Conservation (phyloP, 2,797 vertebrate species). For the Siniperca undulata region DNA sequence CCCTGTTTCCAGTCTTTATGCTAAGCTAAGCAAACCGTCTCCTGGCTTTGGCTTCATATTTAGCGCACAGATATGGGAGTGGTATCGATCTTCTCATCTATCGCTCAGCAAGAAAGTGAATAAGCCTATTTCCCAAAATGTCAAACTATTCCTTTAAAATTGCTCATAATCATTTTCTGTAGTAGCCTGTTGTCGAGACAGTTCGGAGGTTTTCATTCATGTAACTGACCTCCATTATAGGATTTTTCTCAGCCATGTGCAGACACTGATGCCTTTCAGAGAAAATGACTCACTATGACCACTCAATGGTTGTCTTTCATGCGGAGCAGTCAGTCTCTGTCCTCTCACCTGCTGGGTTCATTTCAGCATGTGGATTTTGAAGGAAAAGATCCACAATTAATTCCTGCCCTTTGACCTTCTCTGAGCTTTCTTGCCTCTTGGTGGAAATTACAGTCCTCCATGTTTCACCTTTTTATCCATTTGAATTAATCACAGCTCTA, state of each 20-base stretch:
- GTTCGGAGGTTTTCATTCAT: background rate
- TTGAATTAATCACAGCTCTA: constrained; percentile 35
- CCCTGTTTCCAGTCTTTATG: background rate
- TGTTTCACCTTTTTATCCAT: constrained; percentile 12
- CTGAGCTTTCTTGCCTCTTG: constrained; percentile 1
- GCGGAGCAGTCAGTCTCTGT: background rate
- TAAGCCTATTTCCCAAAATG: background rate
- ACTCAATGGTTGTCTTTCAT: constrained; percentile 33
- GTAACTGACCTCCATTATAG: constrained; percentile 18
- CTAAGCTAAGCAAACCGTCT: background rate
- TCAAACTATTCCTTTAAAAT: constrained; percentile 3
- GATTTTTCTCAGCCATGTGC: constrained; percentile 16
- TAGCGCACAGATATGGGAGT: background rate
- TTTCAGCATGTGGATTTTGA: constrained; percentile 44
- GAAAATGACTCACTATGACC: constrained; percentile 30
- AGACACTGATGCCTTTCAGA: constrained; percentile 34
- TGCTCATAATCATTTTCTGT: background rate
- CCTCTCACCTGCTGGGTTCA: constrained; percentile 56
- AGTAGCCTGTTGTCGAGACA: background rate
- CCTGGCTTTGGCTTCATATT: background rate
- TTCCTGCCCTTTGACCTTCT: constrained; percentile 47
- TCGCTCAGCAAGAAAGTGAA: background rate
- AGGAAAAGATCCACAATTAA: constrained; percentile 6
- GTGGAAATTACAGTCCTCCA: constrained; percentile 22
- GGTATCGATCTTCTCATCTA: background rate